These are phyloP conservation scores for Phrynocephalus forsythii DNA, from an alignment of 2,797 vertebrate genomes.

Conservation along the genomic window DNA sequence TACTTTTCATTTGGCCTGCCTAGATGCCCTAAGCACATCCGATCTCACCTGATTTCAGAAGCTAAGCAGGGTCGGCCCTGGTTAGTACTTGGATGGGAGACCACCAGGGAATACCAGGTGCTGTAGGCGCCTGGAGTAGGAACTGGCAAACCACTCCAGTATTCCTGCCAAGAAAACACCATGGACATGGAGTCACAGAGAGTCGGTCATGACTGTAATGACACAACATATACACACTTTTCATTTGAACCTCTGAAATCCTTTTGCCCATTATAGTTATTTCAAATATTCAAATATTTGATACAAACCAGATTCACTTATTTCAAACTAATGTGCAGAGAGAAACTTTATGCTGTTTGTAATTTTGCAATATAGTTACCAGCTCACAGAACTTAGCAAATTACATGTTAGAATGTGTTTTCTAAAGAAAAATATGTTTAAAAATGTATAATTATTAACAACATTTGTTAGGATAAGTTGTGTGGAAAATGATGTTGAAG, in stretches of 20 bases:
- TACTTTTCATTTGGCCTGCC: not conserved
- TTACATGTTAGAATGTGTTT: not conserved
- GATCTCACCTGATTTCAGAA: no score
- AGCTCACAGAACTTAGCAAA: not conserved
- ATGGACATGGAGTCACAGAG: no score
- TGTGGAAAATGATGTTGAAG: no score
- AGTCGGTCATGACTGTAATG: no score
- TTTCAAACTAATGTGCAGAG: not conserved
- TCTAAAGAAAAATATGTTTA: not conserved
- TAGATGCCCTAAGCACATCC: no score
- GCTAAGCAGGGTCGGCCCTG: no score
- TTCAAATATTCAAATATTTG: not conserved
- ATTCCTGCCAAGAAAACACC: no score
- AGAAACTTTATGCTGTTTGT: not conserved
- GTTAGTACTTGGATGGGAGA: no score
- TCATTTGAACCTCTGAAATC: not conserved
- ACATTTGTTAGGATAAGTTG: not conserved
- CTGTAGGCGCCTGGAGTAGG: no score
- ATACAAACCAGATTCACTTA: not conserved
- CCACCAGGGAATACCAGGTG: no score
- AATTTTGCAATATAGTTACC: not conserved
- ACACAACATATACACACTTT: not conserved
- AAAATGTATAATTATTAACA: not conserved
- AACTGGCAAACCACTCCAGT: no score
- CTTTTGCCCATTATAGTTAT: not conserved